Evolutionary conservation across 2,113 vertebrate genomes (phyloP), one percentile per base, ranked within the genome.

Genomic region (Chloropsis cyanopogon): DNA sequence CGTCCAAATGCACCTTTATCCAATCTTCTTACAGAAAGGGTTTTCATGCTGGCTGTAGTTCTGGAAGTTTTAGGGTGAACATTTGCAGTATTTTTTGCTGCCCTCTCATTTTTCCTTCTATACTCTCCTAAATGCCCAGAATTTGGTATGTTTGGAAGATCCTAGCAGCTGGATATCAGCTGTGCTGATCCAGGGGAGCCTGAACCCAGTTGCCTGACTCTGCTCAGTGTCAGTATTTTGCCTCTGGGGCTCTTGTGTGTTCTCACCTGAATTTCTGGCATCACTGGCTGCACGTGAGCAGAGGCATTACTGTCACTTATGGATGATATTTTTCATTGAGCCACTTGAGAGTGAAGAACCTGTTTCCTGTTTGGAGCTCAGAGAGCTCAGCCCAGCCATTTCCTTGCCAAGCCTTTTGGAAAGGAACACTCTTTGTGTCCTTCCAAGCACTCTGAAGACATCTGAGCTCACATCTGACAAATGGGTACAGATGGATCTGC

Each of bases 311-410:
- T 86, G 65, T 39, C 78, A 57, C 14, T 85, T 39, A 31, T 18
- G n/a, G 24, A 70, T 50, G 50, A 17, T 23, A 52, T 91, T 96
- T 97, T 73, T 82, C 81, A 82, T 24, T 28, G 56, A 95, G 31
- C 68, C 88, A 95, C 92, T 96, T 92, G 83, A 95, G 71, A 94
- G 29, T 88, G 82, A 96, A 95, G 92, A 91, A 77, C 85, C 18
- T 44, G 35, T 93, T 97, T 97, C 93, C 93, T 94, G 82, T 95
- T 94, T 82, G 65, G 59, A 85, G 66, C 70, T 89, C 41, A 33
- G 77, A 68, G 53, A 79, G 65, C 66, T 87, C 84, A 88, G 59
- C 77, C 41, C 84, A 93, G 85, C 26, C 59, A 23, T 90, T 92
- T 87, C 75, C 82, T 85, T 87, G 63, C 68, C 61, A 33, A 2